Evolutionary conservation across 2,113 vertebrate species (phyloP), one percentile per base, ranked within the genome.

Genomic region (Bambusicola thoracicus): DNA sequence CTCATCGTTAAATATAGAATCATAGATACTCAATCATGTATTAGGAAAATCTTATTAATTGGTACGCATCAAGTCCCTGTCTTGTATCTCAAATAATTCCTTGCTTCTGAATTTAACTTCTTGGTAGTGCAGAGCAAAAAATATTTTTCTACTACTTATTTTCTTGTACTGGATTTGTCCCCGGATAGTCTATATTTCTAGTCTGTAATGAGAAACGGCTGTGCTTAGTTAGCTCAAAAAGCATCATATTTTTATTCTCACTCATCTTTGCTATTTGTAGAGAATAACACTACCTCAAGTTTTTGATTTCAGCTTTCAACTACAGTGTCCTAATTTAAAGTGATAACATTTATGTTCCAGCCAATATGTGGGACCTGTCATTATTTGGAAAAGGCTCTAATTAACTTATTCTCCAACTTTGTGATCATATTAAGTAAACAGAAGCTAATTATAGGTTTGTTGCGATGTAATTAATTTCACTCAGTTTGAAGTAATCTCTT

Each of bases 371-470:
- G 24, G 59, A 82, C 0, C 13, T 73, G 58, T 75, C 1, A 3
- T 77, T 89, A 68, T 88, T 91, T 95, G 74, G 63, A 96, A 94
- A 70, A 55, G 2, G 29, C 56, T 91, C 65, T 81, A 86, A 92
- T 92, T 90, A 92, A 82, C 36, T 93, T 92, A 49, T 67, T 95
- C 22, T 94, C 27, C 51, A 62, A 8, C 40, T 95, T 87, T 69
- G 94, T 55, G 48, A 87, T 88, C 24, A 46, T 86, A 90, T 85
- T 86, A 95, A 89, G 17, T 85, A 92, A 88, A 86, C 7, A 82
- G 87, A 85, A 94, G 34, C 6, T 46, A 93, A 85, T 92, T 89
- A 91, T 67, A 78, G 90, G 13, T 3, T 41, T 18, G 2, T 92
- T 87, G 55, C 41, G 85, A 46, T 24, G 70, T 69, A 82, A 82